A percentile compares a stretch with the other conserved stretches of the same genome.
Conservation (phyloP, 92 coral and sea anemone species). For the Epizoanthus fatuus region DNA sequence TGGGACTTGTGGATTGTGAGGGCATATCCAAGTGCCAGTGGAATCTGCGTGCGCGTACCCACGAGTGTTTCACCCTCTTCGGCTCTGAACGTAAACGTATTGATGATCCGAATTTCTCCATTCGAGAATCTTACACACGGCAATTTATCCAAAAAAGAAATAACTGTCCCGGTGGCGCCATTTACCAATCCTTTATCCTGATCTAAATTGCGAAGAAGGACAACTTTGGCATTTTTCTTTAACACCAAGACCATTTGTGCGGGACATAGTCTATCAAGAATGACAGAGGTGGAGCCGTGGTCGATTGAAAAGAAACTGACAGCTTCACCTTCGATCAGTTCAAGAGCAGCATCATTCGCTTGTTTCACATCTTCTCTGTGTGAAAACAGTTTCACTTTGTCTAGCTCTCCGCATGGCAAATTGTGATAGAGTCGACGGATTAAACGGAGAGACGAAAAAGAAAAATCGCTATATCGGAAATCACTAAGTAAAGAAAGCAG, state of each 20-base stretch:
- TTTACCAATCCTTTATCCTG: neutral
- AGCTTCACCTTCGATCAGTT: conserved; percentile 11
- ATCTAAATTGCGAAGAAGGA: neutral
- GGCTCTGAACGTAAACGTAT: conserved; percentile 5
- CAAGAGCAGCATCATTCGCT: conserved; percentile 43
- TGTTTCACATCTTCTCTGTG: conserved; percentile 33
- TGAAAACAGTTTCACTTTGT: conserved; percentile 35
- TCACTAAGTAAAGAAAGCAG: conserved; percentile 33
- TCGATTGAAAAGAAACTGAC: conserved; percentile 33
- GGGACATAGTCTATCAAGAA: conserved; percentile 24
- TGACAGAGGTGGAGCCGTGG: neutral
- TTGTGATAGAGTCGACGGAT: neutral
- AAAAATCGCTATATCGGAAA: conserved; percentile 13
- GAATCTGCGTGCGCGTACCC: conserved; percentile 50
- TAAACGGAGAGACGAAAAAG: conserved; percentile 15
- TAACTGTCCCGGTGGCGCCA: conserved; percentile 32
- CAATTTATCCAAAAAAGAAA: conserved; percentile 7
- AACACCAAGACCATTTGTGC: conserved; percentile 43
- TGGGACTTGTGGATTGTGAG: conserved; percentile 60
- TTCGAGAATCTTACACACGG: conserved; percentile 41
- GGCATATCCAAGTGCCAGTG: conserved; percentile 47
- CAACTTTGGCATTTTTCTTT: conserved; percentile 47
- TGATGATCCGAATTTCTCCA: conserved; percentile 3
- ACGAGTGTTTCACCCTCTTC: conserved; percentile 12
- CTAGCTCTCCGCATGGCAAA: conserved; percentile 18